Evolutionary conservation across 2,888 invertebrate genomes (phyloP), one percentile per base, ranked within the genome.

Genomic region (Vesta saturnalis): DNA sequence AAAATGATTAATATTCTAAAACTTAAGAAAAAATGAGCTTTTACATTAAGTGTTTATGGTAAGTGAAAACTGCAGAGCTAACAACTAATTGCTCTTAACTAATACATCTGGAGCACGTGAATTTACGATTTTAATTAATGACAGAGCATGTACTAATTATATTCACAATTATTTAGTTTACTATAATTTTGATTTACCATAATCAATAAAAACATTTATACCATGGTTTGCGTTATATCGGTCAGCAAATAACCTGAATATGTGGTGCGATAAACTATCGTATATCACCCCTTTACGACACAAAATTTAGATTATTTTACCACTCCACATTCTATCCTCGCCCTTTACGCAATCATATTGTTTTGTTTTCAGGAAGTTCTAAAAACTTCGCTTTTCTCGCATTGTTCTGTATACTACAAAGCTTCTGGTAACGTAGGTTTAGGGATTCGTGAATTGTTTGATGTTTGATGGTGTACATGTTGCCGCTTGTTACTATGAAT

Each of bases 241-340:
- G 65, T 55, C 65, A 65, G 46, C 60, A 65, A 65, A 65, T 65
- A 60, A 56, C 56, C 56, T 60, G 60, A 60, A 65, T 65, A 60
- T 65, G 60, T 56, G 55, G 46, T 19, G 65, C 55, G 65, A 65
- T 65, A 65, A 65, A 60, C 56, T 60, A 56, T 43, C 60, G 60
- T 65, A 60, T 56, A 65, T 65, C 65, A 60, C 55, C 60, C 59
- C 65, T 60, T 60, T 60, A 65, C 60, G 60, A 60, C 65, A 55
- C 64, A 65, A 65, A 65, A 65, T 65, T 65, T 65, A 65, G 65
- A 65, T 65, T 65, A 65, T 65, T 65, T 65, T 39, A 39, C 47
- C 60, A 58, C 64, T 60, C 60, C 65, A 60, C 56, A 60, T 57
- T 60, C 56, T 60, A 65, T 56, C 30, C 65, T 56, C 60, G 46